A percentile compares a stretch with the other conserved stretches of the same genome.
Evolutionary conservation across 2,113 vertebrate genomes (phyloP).

Genomic region (Halichoeres trimaculatus): DNA sequence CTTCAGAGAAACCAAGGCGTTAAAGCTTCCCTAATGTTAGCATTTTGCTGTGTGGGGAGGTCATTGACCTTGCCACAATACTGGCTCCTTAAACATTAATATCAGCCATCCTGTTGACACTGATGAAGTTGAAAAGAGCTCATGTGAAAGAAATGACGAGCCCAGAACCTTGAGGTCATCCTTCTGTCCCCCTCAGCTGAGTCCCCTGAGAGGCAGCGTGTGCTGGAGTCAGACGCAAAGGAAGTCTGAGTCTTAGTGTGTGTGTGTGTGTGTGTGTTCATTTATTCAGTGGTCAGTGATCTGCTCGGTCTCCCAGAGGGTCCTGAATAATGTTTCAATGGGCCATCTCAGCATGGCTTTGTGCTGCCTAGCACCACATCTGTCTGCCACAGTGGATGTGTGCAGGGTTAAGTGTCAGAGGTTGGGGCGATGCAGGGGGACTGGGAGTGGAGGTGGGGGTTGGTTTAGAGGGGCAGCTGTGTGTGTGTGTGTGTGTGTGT

Average conservation of each 20-base stretch:
- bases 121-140: slow-evolving; percentile 68
- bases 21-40: background rate
- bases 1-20: background rate
- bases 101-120: slow-evolving; percentile 41
- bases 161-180: slow-evolving; percentile 54
- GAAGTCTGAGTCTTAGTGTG: slow-evolving; percentile 22
- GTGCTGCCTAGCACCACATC: slow-evolving; percentile 71
- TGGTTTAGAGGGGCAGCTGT: slow-evolving; percentile 5
- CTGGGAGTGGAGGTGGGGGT: slow-evolving; percentile 23
- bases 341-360: slow-evolving; percentile 69
- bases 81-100: slow-evolving; percentile 30
- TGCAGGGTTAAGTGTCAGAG: slow-evolving; percentile 24
- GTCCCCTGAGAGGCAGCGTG: slow-evolving; percentile 60
- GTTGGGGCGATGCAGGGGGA: slow-evolving; percentile 3
- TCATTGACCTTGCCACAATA: slow-evolving; percentile 16
- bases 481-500: slow-evolving; percentile 11
- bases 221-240: slow-evolving; percentile 32
- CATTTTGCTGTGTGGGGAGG: background rate
- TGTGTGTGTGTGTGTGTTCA: slow-evolving; percentile 37
- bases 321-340: slow-evolving; percentile 69
- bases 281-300: slow-evolving; percentile 79
- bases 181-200: slow-evolving; percentile 53
- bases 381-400: slow-evolving; percentile 43
- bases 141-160: slow-evolving; percentile 58
- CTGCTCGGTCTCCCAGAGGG: slow-evolving; percentile 70